Base-by-base conservation (phyloP, 1,140 invertebrate genomes). In the Drosophila carrolli region DNA sequence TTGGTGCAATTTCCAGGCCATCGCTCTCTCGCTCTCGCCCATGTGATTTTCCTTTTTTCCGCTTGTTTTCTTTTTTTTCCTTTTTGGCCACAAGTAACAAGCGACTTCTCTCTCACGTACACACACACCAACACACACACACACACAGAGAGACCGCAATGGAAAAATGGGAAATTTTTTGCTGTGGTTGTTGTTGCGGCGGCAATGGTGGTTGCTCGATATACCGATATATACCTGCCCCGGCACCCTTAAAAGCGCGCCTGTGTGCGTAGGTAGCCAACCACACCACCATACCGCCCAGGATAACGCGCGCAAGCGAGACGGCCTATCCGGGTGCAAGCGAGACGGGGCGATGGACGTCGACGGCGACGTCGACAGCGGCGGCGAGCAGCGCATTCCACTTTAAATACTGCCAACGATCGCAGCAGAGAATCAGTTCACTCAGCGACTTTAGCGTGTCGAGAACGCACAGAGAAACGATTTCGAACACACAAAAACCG, bases 81-180 rank as follows among this genome's bases (percentile, higher is more conserved):
- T 29, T 67, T 70, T 75, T 73, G 81, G 81, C 81, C 81, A 78
- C 79, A 83, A 83, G 79, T 78, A 81, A 73, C 81, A 82, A 71
- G 56, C 70, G 66, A 43, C 46, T 51, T 56, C 65, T 61, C 54
- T 63, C 66, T 67, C 62, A 55, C 55, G 19, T 10, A 37, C 48
- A 35, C 48, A 32, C n/a, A 10, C 27, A 32, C 47, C 32, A 2
- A 5, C 29, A 10, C 48, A 16, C 14, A 35, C 5, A 37, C n/a
- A 9, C 27, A 14, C 6, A 53, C 67, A 78, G 27, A 48, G 27
- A 48, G 47, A 48, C 90, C 90, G 81, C 90, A 91, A 91, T 91
- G 90, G 90, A 91, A 91, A 91, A 91, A 91, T 91, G 90, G 90
- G 90, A 91, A 91, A 91, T 90, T 91, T 91, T 51, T 91, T 91